Conservation (phyloP, 2,797 vertebrate genomes). For the Orestias chungarensis region DNA sequence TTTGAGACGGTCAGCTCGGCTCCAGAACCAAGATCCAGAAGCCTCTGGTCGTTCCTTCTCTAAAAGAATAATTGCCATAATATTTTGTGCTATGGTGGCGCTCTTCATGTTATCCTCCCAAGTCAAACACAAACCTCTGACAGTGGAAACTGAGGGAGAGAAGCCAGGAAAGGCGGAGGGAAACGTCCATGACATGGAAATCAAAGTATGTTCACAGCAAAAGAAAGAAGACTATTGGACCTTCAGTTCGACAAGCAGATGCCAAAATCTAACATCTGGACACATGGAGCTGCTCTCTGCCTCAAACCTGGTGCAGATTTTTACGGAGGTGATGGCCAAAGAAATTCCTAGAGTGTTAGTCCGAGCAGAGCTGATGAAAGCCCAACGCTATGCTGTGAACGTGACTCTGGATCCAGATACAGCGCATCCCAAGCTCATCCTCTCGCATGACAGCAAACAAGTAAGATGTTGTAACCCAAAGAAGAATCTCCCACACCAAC, state of each 20-base stretch:
- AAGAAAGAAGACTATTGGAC: not conserved
- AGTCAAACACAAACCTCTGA: fast-evolving
- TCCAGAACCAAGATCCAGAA: not conserved
- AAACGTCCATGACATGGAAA: not conserved
- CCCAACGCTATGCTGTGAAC: not conserved
- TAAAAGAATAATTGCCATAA: fast-evolving
- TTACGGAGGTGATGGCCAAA: not conserved
- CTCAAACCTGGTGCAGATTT: not conserved
- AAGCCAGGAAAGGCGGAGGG: not conserved
- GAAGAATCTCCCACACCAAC: fast-evolving
- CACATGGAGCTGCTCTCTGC: not conserved
- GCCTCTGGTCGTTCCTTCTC: not conserved
- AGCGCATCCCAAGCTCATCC: not conserved
- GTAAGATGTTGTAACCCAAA: not conserved
- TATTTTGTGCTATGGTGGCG: fast-evolving
- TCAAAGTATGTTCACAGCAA: not conserved
- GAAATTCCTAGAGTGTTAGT: not conserved
- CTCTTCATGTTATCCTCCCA: not conserved
- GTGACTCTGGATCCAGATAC: conserved; percentile 14
- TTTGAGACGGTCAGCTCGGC: not conserved
- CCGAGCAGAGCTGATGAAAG: not conserved
- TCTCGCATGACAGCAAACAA: conserved; percentile 6
- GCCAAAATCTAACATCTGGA: not conserved
- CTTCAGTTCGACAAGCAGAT: not conserved
- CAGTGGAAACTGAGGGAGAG: fast-evolving